Conservation (phyloP, 2,888 invertebrate genomes). For the Cantharis lateralis region DNA sequence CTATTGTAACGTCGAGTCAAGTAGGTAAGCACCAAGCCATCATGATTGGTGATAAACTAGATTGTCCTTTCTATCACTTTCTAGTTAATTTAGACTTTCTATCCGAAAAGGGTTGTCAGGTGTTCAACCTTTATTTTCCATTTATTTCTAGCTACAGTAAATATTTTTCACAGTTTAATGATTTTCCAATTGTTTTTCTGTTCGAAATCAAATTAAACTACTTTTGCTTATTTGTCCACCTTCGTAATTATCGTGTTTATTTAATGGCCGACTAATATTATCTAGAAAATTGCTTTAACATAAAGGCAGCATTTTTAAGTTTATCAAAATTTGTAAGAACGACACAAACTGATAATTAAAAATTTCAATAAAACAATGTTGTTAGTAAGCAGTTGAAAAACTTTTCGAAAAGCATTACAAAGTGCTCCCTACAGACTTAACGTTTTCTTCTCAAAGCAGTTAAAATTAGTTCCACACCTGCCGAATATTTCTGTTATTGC, state of each 20-base stretch:
- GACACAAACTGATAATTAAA: neutral
- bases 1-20: neutral
- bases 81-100: neutral
- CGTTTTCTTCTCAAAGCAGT: neutral
- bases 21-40: neutral
- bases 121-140: neutral
- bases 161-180: neutral
- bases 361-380: neutral
- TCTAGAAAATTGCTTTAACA: neutral
- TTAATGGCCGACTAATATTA: neutral
- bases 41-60: neutral
- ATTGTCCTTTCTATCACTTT: conserved; percentile 2
- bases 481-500: neutral
- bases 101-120: neutral
- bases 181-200: neutral
- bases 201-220: neutral
- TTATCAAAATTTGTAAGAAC: neutral
- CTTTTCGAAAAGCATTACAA: neutral
- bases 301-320: no score
- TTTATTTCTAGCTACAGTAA: neutral
- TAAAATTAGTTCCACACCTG: neutral
- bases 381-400: neutral
- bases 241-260: neutral
- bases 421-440: neutral
- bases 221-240: neutral